Conservation (phyloP, 1,140 invertebrate species). For the Drosophila mayri region DNA sequence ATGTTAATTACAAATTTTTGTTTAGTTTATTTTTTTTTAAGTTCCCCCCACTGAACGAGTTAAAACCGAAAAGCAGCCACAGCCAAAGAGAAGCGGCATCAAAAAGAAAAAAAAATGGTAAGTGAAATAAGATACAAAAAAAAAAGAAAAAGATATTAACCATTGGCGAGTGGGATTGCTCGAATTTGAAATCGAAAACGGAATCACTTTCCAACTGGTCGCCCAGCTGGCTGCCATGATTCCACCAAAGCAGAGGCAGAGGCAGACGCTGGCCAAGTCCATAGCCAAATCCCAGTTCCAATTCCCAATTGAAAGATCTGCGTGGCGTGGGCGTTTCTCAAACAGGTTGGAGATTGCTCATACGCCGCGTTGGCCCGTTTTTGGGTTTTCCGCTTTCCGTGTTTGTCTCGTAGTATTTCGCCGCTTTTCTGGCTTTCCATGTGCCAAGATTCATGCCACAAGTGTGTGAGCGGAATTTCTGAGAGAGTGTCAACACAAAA, state of each 20-base stretch:
- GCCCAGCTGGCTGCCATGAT: slow-evolving; percentile 42
- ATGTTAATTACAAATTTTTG: slow-evolving; percentile 1
- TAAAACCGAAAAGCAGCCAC: slow-evolving; percentile 11
- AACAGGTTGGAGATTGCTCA: slow-evolving; percentile 76
- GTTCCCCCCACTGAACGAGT: slow-evolving; percentile 10
- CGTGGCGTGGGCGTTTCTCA: slow-evolving; percentile 61
- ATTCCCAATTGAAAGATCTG: slow-evolving; percentile 7
- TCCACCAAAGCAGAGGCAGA: background rate
- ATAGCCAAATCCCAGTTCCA: slow-evolving; percentile 7
- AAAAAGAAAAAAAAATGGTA: slow-evolving; percentile 63
- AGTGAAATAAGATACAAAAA: slow-evolving; percentile 41
- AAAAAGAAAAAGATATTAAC: background rate
- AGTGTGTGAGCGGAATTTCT: slow-evolving; percentile 64
- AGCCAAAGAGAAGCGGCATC: slow-evolving; percentile 10
- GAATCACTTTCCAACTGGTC: slow-evolving; percentile 58
- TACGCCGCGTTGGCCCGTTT: slow-evolving; percentile 56
- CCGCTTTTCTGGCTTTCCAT: slow-evolving; percentile 37
- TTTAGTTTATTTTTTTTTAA: background rate
- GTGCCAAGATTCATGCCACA: slow-evolving; percentile 55
- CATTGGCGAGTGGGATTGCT: slow-evolving; percentile 1
- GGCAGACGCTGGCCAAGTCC: background rate
- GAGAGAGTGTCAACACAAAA: slow-evolving; percentile 51
- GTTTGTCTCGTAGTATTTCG: slow-evolving; percentile 3
- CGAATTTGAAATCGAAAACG: slow-evolving; percentile 17
- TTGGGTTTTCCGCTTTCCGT: slow-evolving; percentile 41